Percentiles rank a stretch among this genome's conserved stretches.
Conservation (phyloP, 2,888 invertebrate genomes). For the Cataglyphis rosenhaueri region DNA sequence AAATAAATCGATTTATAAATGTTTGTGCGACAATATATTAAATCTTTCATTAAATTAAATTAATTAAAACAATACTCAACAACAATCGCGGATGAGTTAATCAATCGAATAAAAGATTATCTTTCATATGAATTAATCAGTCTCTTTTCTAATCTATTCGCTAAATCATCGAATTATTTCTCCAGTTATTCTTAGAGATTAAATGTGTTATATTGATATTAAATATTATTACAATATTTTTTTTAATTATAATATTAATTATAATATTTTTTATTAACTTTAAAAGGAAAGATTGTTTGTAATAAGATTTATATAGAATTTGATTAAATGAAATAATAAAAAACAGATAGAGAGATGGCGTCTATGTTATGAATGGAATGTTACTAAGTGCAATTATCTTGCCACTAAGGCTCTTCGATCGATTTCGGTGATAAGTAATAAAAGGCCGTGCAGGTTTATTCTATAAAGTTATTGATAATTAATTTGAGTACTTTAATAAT, state of each 20-base stretch:
- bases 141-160: neutral
- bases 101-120: neutral
- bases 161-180: neutral
- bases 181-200: neutral
- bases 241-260: too few species aligned
- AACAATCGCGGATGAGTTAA: neutral
- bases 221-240: neutral
- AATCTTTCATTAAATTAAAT: neutral
- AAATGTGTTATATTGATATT: neutral
- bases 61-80: neutral
- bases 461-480: conserved; percentile 14
- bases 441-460: conserved; percentile 10
- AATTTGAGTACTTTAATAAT: neutral
- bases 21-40: neutral
- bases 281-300: neutral
- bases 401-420: conserved; percentile 27
- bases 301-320: conserved; percentile 6
- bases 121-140: neutral
- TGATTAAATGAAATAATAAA: conserved; percentile 1
- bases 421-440: conserved; percentile 14
- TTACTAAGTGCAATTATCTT: conserved; percentile 41
- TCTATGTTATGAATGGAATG: conserved; percentile 24
- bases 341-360: neutral
- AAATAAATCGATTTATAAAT: neutral
- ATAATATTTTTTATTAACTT: conserved; percentile 16